Evolutionary conservation across 1,140 invertebrate species (phyloP).

Genomic region (Drusus annulatus): DNA sequence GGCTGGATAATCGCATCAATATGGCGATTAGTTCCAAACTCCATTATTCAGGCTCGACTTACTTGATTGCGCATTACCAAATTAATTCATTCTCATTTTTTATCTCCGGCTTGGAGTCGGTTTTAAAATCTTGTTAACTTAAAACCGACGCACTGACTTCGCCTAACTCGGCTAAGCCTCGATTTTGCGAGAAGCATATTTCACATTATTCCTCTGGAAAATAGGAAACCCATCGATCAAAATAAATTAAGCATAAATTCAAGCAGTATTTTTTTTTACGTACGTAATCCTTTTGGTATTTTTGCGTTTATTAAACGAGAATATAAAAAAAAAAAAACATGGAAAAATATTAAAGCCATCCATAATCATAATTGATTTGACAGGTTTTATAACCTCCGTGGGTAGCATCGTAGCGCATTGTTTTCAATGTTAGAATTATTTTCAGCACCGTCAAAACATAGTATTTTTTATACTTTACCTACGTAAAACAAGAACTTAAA

Average conservation of each 20-base stretch:
- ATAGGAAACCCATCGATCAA: conserved; percentile 23
- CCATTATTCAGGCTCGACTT: conserved; percentile 54
- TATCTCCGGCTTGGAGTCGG: background rate
- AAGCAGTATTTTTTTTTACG: background rate
- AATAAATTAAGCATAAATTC: conserved; percentile 33
- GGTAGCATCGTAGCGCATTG: too few species aligned
- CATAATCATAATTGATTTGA: too few species aligned
- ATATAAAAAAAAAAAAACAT: too few species aligned
- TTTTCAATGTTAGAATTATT: too few species aligned
- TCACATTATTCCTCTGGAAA: background rate
- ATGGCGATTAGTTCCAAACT: conserved; percentile 57
- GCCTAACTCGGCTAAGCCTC: conserved; percentile 3
- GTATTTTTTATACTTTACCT: too few species aligned
- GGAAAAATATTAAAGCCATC: too few species aligned
- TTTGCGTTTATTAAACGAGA: too few species aligned
- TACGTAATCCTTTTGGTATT: too few species aligned
- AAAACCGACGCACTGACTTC: background rate
- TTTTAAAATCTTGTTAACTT: conserved; percentile 36
- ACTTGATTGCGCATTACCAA: conserved; percentile 57
- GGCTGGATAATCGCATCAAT: conserved; percentile 58
- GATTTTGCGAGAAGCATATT: conserved; percentile 19
- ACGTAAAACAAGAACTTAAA: too few species aligned
- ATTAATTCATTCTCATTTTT: conserved; percentile 59
- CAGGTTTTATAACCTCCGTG: too few species aligned
- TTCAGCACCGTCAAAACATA: too few species aligned